Evolutionary conservation across 2,797 vertebrate species (phyloP), one percentile per base, ranked within the genome.

Genomic region (Eleutherodactylus coqui): DNA sequence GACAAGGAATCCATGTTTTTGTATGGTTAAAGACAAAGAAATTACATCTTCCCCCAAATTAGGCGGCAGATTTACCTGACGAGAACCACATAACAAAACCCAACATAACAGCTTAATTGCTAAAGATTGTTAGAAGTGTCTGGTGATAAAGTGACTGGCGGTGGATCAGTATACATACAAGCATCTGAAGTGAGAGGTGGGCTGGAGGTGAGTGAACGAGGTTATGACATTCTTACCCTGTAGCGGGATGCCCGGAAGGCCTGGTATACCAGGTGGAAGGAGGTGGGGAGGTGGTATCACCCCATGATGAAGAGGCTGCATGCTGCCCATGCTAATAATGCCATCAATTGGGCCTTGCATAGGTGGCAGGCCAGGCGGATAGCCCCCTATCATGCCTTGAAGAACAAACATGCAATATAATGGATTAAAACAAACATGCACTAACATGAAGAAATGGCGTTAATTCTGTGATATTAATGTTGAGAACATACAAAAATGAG

Each of bases 321-420:
- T 96, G 96, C 94, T 95, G 95, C 95, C 93, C 96, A 97, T 95
- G 96, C 96, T 97, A 97, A 97, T 90, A 96, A 97, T 96, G 95
- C 95, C 95, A 94, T 96, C 95, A 95, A 96, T 92, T 93, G 94
- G 93, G 95, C 95, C 95, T 93, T 94, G 95, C 92, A 91, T 94
- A 93, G 95, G 95, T 93, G 95, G 95, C 96, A 97, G 95, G 95
- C 94, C 94, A 93, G 95, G 94, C 93, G 94, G 93, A 96, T 95
- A 97, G 93, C 95, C 95, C 95, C 96, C 95, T 94, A 96, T 96
- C 96, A 97, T 95, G 96, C 96, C 96, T 96, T 98, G 94, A 96
- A 93, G 95, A 96, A 95, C 93, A 97, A 96, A 97, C 96, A 97
- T 97, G 97, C 97, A 95, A 88, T 90, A 95, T 92, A 93, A 91